These are phyloP conservation scores for Gymnoscopelus braueri DNA, from an alignment of 2,797 vertebrate genomes.

Conservation along the genomic window DNA sequence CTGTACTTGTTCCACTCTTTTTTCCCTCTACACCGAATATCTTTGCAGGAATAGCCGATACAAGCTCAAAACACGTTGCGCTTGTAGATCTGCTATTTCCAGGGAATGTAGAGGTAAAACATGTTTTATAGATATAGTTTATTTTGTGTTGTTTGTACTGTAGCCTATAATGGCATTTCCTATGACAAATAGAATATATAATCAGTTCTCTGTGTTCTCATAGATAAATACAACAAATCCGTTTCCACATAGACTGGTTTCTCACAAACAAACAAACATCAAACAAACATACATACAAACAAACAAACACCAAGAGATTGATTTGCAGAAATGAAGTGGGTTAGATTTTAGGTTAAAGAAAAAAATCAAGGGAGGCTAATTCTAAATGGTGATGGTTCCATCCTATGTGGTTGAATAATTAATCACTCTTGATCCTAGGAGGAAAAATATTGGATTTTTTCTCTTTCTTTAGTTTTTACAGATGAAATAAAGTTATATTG, in stretches of 20 bases:
- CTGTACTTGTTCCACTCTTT: too few relatives aligned
- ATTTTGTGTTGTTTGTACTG: not conserved
- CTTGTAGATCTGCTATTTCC: too few relatives aligned
- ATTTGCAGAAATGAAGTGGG: not conserved
- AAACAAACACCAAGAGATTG: not conserved
- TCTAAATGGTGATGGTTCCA: constrained; percentile 6
- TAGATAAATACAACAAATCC: not conserved
- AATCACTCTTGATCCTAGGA: constrained; percentile 8
- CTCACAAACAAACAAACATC: not conserved
- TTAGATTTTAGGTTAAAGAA: too few relatives aligned
- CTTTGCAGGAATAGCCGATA: too few relatives aligned
- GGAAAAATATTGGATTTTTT: not conserved
- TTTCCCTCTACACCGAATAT: too few relatives aligned
- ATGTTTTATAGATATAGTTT: not conserved
- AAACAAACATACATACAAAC: not conserved
- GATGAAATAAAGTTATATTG: constrained; percentile 13
- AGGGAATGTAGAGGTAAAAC: not conserved
- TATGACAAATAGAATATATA: not conserved
- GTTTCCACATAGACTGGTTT: not conserved
- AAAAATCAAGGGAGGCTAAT: not conserved
- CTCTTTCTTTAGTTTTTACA: not conserved
- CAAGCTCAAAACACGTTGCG: too few relatives aligned
- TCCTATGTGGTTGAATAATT: not conserved
- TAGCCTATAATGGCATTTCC: not conserved
- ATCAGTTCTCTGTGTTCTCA: not conserved